Conservation (phyloP, 2,797 vertebrate genomes). For the Naso thynnoides region DNA sequence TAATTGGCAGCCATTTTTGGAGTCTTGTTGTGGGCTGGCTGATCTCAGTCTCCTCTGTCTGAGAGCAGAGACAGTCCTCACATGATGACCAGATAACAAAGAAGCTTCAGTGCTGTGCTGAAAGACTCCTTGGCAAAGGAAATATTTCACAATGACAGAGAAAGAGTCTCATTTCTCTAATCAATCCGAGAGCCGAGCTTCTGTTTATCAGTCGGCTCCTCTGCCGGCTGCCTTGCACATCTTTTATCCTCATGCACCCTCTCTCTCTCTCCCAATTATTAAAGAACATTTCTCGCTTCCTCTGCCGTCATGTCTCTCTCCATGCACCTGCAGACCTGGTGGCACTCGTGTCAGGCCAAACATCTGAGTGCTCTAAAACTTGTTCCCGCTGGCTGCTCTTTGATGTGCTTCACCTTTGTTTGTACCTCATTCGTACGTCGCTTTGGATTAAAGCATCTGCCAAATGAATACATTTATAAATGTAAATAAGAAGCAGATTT, state of each 20-base stretch:
- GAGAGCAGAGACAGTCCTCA: neutral
- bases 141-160: neutral
- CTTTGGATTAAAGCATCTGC: neutral
- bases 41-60: neutral
- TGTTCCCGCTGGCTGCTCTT: too few species aligned
- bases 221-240: too few species aligned
- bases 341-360: neutral
- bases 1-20: constrained; percentile 14
- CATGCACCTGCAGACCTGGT: neutral
- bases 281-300: neutral
- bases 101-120: neutral
- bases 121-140: neutral
- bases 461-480: neutral
- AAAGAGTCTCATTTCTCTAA: too few species aligned
- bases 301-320: neutral
- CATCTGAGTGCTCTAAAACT: neutral
- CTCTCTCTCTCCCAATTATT: neutral
- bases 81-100: neutral
- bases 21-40: neutral
- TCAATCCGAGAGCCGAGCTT: too few species aligned
- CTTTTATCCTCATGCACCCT: neutral
- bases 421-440: too few species aligned
- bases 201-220: too few species aligned
- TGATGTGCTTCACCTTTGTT: neutral
- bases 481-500: neutral